Percentiles rank a stretch among this genome's conserved stretches.
Evolutionary conservation across 2,113 vertebrate species (phyloP).

Genomic region (Corydoras maculifer): DNA sequence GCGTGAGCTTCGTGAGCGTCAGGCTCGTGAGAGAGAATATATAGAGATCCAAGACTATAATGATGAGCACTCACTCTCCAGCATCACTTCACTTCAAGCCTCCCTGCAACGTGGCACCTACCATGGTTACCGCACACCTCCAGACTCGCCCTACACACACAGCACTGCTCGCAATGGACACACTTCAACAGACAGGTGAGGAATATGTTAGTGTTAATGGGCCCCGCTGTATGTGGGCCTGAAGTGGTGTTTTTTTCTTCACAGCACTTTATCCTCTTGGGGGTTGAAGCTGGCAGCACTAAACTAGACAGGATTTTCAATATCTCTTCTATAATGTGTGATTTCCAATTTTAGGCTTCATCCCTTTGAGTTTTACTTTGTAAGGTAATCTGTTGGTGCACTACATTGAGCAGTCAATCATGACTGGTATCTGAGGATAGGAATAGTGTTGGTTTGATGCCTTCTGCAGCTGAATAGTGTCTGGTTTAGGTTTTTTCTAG

Average conservation of each 20-base stretch:
- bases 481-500: too few relatives aligned
- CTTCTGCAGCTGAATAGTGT: too few relatives aligned
- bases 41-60: constrained; percentile 29
- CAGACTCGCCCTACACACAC: constrained; percentile 18
- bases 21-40: constrained; percentile 30
- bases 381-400: too few relatives aligned
- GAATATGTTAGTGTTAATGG: not conserved
- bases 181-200: constrained; percentile 33
- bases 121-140: constrained; percentile 31
- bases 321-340: too few relatives aligned
- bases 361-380: too few relatives aligned
- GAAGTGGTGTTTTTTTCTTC: too few relatives aligned
- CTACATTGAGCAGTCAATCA: too few relatives aligned
- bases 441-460: too few relatives aligned
- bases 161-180: constrained; percentile 23
- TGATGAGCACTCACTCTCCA: constrained; percentile 12
- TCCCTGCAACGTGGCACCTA: constrained; percentile 26
- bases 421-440: too few relatives aligned
- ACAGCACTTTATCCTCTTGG: not conserved
- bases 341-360: too few relatives aligned
- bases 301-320: too few relatives aligned
- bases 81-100: constrained; percentile 17
- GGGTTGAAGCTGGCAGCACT: not conserved
- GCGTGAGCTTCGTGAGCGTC: constrained; percentile 28
- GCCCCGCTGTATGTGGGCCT: not conserved